phyloP scores from a whole-genome alignment of 2,113 vertebrate genomes.

The cat (Felis catus) region DNA sequence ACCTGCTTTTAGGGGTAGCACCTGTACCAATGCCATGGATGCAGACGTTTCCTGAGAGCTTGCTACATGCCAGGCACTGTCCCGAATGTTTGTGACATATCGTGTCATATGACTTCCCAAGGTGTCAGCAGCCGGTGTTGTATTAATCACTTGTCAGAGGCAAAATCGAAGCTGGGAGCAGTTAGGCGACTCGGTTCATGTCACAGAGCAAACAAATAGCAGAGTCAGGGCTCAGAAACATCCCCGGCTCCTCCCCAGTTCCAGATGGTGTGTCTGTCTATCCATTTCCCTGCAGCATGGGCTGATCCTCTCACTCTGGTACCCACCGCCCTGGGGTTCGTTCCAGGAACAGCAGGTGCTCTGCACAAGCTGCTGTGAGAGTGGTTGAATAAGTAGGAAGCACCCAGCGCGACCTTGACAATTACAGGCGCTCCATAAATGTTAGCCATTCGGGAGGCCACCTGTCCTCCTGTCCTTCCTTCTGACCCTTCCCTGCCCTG shows the following conservation, averaged over 20 bases:
- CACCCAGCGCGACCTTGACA: neutral
- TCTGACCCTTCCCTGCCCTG: neutral
- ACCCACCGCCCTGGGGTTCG: neutral
- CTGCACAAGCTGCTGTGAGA: neutral
- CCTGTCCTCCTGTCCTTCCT: no score
- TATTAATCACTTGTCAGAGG: neutral
- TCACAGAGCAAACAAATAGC: neutral
- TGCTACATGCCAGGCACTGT: no score
- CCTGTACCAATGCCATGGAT: rapidly evolving
- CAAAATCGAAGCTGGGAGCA: neutral
- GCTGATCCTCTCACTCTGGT: neutral
- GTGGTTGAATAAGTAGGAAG: neutral
- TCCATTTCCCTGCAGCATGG: neutral
- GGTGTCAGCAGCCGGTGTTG: neutral
- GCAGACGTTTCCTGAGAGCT: neutral
- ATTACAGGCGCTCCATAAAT: neutral
- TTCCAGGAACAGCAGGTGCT: neutral
- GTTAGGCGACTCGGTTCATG: neutral
- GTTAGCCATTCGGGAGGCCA: neutral
- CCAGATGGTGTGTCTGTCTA: neutral
- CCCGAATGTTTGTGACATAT: neutral
- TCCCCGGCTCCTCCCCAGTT: neutral
- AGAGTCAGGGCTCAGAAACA: neutral
- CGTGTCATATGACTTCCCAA: neutral
- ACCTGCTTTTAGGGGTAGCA: neutral